Evolutionary conservation across 1,140 invertebrate genomes (phyloP).

Genomic region (Arctopsyche grandis): DNA sequence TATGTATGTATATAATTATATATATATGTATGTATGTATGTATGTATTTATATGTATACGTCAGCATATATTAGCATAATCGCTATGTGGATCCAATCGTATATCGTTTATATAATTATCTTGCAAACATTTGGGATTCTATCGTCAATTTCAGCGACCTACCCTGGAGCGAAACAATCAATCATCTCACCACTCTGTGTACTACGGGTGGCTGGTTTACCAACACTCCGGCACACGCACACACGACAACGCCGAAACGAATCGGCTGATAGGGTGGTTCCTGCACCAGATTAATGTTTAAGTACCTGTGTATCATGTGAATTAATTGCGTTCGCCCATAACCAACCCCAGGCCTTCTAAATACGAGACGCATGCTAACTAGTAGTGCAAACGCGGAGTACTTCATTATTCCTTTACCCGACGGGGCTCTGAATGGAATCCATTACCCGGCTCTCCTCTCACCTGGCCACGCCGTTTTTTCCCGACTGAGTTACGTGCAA

Average conservation of each 20-base stretch:
- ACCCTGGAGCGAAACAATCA: background rate
- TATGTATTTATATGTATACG: background rate
- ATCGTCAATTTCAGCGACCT: background rate
- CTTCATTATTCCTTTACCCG: slow-evolving; percentile 24
- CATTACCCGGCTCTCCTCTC: slow-evolving; percentile 10
- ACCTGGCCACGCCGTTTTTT: background rate
- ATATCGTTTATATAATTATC: background rate
- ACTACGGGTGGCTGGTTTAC: too few relatives aligned
- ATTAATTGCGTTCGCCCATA: slow-evolving; percentile 1
- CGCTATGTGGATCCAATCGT: background rate
- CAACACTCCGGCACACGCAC: background rate
- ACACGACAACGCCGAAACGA: background rate
- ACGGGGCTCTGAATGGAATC: slow-evolving; percentile 24
- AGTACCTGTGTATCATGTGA: slow-evolving; percentile 21
- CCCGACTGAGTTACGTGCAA: background rate
- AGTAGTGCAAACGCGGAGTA: slow-evolving; percentile 13
- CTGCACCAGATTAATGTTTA: slow-evolving; percentile 8
- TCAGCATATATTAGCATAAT: background rate
- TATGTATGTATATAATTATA: too few relatives aligned
- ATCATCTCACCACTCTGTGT: slow-evolving; percentile 9
- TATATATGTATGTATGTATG: too few relatives aligned
- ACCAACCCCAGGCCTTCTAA: background rate
- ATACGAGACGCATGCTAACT: background rate
- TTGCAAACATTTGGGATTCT: background rate
- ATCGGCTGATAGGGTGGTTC: background rate